Conservation (phyloP, 2,113 vertebrate genomes). For the Leucosticte australis region DNA sequence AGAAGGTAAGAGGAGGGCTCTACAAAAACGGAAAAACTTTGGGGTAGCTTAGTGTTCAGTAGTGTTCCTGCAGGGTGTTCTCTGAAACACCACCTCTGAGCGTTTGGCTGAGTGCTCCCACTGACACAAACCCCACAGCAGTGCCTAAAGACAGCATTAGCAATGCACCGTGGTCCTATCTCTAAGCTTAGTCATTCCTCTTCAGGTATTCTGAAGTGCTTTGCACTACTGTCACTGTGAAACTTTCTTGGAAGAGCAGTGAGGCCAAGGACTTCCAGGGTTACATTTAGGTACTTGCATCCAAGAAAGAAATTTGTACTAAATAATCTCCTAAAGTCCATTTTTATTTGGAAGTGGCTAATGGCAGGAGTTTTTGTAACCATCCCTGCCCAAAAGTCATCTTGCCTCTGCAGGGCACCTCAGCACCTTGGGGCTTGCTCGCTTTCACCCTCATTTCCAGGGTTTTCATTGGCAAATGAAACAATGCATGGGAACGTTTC, state of each 20-base stretch:
- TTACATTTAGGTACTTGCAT: not conserved
- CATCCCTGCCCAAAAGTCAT: not conserved
- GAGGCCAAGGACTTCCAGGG: not conserved
- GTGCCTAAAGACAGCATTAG: not conserved
- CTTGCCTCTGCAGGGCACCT: not conserved
- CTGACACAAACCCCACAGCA: not conserved
- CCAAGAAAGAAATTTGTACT: not conserved
- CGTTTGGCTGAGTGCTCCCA: not conserved
- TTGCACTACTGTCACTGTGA: not conserved
- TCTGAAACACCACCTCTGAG: not conserved
- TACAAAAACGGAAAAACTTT: not conserved
- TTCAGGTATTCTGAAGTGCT: not conserved
- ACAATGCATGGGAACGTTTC: not conserved
- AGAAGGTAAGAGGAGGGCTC: not conserved
- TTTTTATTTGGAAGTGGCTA: not conserved
- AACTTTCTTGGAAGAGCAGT: not conserved
- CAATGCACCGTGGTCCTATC: rapidly evolving
- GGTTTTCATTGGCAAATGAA: not conserved
- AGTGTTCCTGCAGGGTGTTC: not conserved
- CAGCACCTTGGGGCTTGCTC: not conserved
- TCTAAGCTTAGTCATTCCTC: not conserved
- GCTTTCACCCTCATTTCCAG: not conserved
- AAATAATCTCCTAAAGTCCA: not conserved
- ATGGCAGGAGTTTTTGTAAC: not conserved
- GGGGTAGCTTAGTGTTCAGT: not conserved